Conservation (phyloP, 2,888 invertebrate species). For the Adelphocoris suturalis region DNA sequence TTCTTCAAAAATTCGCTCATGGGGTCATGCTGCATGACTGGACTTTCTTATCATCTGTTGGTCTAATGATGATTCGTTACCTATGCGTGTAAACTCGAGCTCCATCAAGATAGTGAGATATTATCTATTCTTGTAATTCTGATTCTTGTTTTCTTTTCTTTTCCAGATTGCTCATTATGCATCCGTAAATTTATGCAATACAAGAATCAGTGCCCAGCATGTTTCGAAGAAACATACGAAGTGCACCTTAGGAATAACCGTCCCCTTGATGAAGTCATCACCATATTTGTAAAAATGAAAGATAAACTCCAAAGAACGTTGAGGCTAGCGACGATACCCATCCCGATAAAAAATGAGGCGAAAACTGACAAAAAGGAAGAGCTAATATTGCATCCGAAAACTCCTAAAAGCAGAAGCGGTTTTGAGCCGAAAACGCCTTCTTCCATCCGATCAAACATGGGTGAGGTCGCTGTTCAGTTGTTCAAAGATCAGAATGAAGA, state of each 20-base stretch:
- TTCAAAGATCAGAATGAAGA: slow-evolving; percentile 44
- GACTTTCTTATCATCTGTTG: too few relatives aligned
- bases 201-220: slow-evolving; percentile 80
- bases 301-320: slow-evolving; percentile 77
- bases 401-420: slow-evolving; percentile 14
- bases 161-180: slow-evolving; percentile 80
- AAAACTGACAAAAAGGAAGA: slow-evolving; percentile 35
- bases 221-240: slow-evolving; percentile 79
- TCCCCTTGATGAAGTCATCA: slow-evolving; percentile 79
- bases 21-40: too few relatives aligned
- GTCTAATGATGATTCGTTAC: too few relatives aligned
- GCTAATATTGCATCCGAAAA: not conserved
- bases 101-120: not conserved
- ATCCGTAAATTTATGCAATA: slow-evolving; percentile 80
- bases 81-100: too few relatives aligned
- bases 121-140: not conserved
- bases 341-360: slow-evolving; percentile 31
- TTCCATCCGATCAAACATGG: not conserved
- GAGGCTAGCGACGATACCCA: slow-evolving; percentile 74
- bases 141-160: slow-evolving; percentile 74
- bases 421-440: slow-evolving; percentile 60
- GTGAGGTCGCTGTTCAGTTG: slow-evolving; percentile 29
- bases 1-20: too few relatives aligned
- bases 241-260: slow-evolving; percentile 80
- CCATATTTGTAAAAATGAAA: slow-evolving; percentile 77